A percentile compares a stretch with the other conserved stretches of the same genome.
These are phyloP conservation scores for Myotis brandtii DNA, from an alignment of 2,113 vertebrate species.

Conservation along the genomic window DNA sequence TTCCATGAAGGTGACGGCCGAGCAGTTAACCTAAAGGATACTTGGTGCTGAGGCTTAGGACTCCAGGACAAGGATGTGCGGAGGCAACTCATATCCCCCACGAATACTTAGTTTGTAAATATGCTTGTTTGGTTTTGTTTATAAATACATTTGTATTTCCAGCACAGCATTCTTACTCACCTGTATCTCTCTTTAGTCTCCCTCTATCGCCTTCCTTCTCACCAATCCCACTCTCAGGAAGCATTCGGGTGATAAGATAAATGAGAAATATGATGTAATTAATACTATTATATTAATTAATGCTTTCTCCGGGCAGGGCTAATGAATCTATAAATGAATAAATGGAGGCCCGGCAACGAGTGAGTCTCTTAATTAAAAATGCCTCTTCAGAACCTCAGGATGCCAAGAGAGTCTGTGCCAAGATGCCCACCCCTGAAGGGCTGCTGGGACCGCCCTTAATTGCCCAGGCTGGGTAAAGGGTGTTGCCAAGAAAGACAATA, in stretches of 20 bases:
- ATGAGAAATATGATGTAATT: neutral
- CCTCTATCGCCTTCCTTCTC: neutral
- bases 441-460: neutral
- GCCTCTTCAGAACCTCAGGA: neutral
- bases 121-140: neutral
- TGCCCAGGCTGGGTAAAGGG: neutral
- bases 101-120: neutral
- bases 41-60: neutral
- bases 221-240: neutral
- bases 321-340: neutral
- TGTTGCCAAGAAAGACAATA: neutral
- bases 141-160: neutral
- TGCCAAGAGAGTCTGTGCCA: fast-evolving
- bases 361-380: neutral
- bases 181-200: neutral
- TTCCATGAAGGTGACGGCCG: neutral
- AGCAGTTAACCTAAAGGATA: neutral
- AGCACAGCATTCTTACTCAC: neutral
- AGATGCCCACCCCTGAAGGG: fast-evolving
- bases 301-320: neutral
- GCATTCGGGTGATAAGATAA: neutral
- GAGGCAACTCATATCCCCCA: neutral
- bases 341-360: neutral
- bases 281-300: neutral
- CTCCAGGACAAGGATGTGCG: fast-evolving